phyloP scores from a whole-genome alignment of 1,140 invertebrate species.

The Macrocentrus cingulum region DNA sequence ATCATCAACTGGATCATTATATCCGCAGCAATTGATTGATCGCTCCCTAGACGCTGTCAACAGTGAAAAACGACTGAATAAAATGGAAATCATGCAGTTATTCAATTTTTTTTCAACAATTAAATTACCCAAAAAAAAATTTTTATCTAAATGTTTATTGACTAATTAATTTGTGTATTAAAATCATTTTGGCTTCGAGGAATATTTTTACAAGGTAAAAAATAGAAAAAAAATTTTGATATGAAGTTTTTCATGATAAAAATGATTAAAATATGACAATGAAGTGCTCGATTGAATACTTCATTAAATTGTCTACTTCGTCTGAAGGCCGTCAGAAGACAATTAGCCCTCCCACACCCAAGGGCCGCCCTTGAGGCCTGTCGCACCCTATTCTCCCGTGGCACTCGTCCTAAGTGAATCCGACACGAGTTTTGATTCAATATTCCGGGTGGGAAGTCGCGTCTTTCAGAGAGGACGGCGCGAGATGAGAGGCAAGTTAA shows the following conservation, averaged over 20 bases:
- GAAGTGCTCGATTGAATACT: background rate
- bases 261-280: too few species aligned
- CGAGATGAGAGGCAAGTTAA: background rate
- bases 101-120: background rate
- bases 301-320: background rate
- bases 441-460: background rate
- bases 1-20: conserved; percentile 23
- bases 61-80: too few species aligned
- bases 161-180: too few species aligned
- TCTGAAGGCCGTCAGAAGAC: background rate
- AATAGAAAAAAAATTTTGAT: too few species aligned
- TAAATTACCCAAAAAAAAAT: too few species aligned
- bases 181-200: too few species aligned
- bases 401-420: background rate
- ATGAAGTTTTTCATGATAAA: too few species aligned
- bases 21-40: conserved; percentile 16
- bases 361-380: background rate
- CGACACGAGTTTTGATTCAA: background rate
- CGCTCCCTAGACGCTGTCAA: conserved; percentile 4
- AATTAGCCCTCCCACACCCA: background rate
- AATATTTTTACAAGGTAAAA: too few species aligned
- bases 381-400: background rate
- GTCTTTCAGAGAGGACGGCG: background rate
- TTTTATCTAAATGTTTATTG: too few species aligned
- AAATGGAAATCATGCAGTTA: background rate